These are phyloP conservation scores for Eilema depressum DNA, from an alignment of 2,888 invertebrate genomes.

Conservation along the genomic window DNA sequence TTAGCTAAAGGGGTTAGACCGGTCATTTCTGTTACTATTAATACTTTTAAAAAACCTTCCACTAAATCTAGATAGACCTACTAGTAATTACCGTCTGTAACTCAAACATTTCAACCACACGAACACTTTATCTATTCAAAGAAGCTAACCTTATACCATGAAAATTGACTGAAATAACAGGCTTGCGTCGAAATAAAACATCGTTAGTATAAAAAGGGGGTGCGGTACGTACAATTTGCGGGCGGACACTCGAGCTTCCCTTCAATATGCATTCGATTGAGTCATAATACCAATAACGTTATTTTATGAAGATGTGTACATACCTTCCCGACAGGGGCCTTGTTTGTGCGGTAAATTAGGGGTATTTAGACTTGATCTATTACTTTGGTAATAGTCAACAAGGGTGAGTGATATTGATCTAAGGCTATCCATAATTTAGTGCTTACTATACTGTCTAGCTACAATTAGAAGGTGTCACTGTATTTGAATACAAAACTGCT, in stretches of 20 bases:
- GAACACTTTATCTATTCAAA: constrained; percentile 17
- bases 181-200: constrained; percentile 33
- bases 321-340: constrained; percentile 71
- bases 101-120: background rate
- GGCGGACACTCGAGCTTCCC: constrained; percentile 74
- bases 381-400: constrained; percentile 58
- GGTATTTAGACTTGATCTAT: constrained; percentile 76
- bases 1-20: too few relatives aligned
- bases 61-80: background rate
- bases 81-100: background rate
- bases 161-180: constrained; percentile 40
- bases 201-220: constrained; percentile 60
- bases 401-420: constrained; percentile 36
- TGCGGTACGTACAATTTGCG: constrained; percentile 73
- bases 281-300: constrained; percentile 78
- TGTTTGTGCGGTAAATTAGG: constrained; percentile 73
- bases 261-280: constrained; percentile 75
- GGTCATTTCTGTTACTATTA: too few relatives aligned
- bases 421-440: constrained; percentile 33
- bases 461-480: too few relatives aligned
- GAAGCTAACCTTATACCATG: constrained; percentile 19
- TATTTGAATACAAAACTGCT: too few relatives aligned
- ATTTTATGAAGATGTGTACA: constrained; percentile 74
- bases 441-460: constrained; percentile 26
- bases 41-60: too few relatives aligned